Evolutionary conservation across 2,888 invertebrate species (phyloP).

Genomic region (Philonicus albiceps): DNA sequence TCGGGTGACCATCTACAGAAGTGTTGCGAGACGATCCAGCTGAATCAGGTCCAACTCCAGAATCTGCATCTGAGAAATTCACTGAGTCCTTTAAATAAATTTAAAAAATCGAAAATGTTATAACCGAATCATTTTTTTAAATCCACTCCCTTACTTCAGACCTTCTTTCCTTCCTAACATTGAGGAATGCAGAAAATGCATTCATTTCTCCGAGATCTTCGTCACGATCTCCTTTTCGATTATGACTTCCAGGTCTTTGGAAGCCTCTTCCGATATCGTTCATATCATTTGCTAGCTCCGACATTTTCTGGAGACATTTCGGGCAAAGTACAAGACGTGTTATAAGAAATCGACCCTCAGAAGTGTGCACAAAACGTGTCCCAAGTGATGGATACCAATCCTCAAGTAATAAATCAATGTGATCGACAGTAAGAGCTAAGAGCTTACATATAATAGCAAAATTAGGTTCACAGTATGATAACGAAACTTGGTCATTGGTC

Average conservation of each 20-base stretch:
- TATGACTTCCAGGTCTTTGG: conserved; percentile 41
- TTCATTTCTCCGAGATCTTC: conserved; percentile 58
- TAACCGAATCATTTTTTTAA: background rate
- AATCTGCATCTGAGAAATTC: conserved; percentile 81
- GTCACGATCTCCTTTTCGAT: conserved; percentile 54
- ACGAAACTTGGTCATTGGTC: background rate
- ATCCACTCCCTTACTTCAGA: conserved; percentile 55
- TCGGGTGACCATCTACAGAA: conserved; percentile 79
- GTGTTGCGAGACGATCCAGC: conserved; percentile 82
- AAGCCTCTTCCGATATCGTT: background rate
- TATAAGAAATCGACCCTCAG: conserved; percentile 93
- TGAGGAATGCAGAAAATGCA: conserved; percentile 41
- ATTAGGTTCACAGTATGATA: conserved; percentile 77
- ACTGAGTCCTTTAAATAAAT: conserved; percentile 68
- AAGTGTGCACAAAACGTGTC: conserved; percentile 96
- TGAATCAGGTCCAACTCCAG: conserved; percentile 86
- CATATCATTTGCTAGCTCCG: conserved; percentile 50
- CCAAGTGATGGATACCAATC: conserved; percentile 99
- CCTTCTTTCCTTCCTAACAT: conserved; percentile 52
- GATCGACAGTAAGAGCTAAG: conserved; percentile 89
- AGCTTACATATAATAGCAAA: conserved; percentile 82
- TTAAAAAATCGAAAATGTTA: background rate
- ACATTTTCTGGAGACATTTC: conserved; percentile 73
- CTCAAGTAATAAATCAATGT: conserved; percentile 93
- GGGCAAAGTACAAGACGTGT: conserved; percentile 94